A percentile compares a stretch with the other conserved stretches of the same genome.
Conservation (phyloP, 2,797 vertebrate species). For the Aldrovandia affinis region DNA sequence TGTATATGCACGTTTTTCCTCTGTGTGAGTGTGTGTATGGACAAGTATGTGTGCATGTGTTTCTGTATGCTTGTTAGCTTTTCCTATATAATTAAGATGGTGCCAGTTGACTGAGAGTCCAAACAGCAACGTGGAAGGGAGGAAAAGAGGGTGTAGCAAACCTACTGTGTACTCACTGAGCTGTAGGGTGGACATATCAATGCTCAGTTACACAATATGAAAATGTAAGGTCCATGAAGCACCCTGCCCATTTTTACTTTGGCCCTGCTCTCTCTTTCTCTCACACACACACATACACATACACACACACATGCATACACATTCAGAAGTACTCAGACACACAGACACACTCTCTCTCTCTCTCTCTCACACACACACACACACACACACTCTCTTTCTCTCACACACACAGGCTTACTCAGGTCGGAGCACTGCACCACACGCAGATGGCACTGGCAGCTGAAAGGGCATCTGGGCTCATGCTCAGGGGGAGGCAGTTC, state of each 20-base stretch:
- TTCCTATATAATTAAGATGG: constrained; percentile 25
- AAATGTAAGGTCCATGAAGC: neutral
- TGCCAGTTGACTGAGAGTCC: constrained; percentile 14
- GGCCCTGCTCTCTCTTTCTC: neutral
- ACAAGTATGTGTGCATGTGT: neutral
- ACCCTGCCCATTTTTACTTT: neutral
- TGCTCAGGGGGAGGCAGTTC: constrained; percentile 55
- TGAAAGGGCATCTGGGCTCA: constrained; percentile 68
- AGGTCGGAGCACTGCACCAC: constrained; percentile 74
- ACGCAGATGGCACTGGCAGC: constrained; percentile 70
- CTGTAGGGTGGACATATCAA: neutral
- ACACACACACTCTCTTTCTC: constrained; percentile 3
- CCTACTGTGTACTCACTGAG: neutral
- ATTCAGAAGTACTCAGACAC: constrained; percentile 58
- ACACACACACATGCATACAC: neutral
- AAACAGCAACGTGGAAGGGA: neutral
- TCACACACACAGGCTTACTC: constrained; percentile 54
- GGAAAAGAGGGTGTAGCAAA: neutral
- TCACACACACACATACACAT: neutral
- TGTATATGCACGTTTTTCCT: neutral
- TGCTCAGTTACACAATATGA: neutral
- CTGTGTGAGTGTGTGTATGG: neutral
- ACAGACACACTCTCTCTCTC: no score
- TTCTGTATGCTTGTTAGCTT: neutral
- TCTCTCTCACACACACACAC: neutral